Percentiles rank a stretch among this genome's conserved stretches.
Conservation (phyloP, 2,888 invertebrate species). For the Phalera bucephala region DNA sequence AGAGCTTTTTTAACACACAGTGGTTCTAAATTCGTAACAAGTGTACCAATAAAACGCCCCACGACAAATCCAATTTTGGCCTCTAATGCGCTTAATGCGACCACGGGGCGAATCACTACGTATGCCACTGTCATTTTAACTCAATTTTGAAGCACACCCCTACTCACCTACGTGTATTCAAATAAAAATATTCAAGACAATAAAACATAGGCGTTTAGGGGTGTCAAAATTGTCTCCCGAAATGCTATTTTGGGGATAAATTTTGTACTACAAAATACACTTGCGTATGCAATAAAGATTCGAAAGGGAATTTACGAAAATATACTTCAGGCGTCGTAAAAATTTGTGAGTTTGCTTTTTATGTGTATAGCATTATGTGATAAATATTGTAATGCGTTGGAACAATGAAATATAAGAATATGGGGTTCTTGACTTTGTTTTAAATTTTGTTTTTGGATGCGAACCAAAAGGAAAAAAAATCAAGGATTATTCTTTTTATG, state of each 20-base stretch:
- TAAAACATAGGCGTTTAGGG: constrained; percentile 73
- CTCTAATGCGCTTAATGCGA: constrained; percentile 80
- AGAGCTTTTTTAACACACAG: constrained; percentile 61
- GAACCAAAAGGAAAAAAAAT: constrained; percentile 1
- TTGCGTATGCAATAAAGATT: constrained; percentile 69
- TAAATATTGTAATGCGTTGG: neutral
- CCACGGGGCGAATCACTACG: constrained; percentile 81
- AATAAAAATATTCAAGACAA: constrained; percentile 73
- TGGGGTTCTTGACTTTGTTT: constrained; percentile 16
- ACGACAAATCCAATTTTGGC: constrained; percentile 77
- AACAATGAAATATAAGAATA: neutral
- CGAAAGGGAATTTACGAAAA: constrained; percentile 52
- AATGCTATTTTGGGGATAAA: constrained; percentile 55
- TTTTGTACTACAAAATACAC: constrained; percentile 62
- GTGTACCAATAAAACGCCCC: constrained; percentile 79
- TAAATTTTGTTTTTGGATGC: constrained; percentile 19
- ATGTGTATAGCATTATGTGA: neutral
- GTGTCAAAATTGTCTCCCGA: constrained; percentile 64
- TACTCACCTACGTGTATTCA: constrained; percentile 45
- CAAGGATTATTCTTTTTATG: too few relatives aligned
- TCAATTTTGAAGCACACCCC: constrained; percentile 71
- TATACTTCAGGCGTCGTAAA: constrained; percentile 34
- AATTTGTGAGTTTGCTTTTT: constrained; percentile 27
- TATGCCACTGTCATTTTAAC: constrained; percentile 82
- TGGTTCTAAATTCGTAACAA: constrained; percentile 74